Evolutionary conservation across 1,140 invertebrate genomes (phyloP).

Genomic region (Drosophila murphyi): DNA sequence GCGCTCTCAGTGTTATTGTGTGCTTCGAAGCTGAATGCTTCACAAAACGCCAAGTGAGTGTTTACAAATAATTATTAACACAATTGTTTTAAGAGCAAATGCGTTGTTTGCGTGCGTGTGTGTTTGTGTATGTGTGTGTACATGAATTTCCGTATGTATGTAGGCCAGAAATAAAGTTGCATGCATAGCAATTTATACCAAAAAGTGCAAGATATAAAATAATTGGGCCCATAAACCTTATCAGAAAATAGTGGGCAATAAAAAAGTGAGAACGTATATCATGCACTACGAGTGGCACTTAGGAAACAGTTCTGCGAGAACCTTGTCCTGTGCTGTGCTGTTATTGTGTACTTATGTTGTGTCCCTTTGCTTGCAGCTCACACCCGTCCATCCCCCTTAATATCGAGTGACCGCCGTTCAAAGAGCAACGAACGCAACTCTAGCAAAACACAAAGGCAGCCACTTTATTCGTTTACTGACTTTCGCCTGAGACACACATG

Average conservation of each 20-base stretch:
- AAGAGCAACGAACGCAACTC: conserved; percentile 61
- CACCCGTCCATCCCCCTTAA: conserved; percentile 12
- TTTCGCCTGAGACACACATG: conserved; percentile 55
- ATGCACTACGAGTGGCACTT: conserved; percentile 24
- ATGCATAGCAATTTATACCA: conserved; percentile 61
- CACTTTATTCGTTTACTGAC: conserved; percentile 59
- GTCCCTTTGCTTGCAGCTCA: conserved; percentile 63
- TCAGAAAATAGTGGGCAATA: conserved; percentile 67
- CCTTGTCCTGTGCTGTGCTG: conserved; percentile 5
- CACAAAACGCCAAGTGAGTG: conserved; percentile 46
- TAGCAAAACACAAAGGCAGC: conserved; percentile 67
- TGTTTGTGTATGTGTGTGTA: conserved; percentile 6
- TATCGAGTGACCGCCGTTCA: conserved; percentile 57
- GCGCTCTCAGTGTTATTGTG: conserved; percentile 54
- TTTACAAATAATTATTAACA: conserved; percentile 59
- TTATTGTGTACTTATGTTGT: conserved; percentile 47
- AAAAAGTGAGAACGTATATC: conserved; percentile 56
- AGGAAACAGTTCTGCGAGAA: not conserved
- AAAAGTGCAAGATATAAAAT: conserved; percentile 64
- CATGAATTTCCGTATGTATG: conserved; percentile 18
- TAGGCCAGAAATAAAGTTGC: conserved; percentile 56
- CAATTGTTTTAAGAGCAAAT: conserved; percentile 45
- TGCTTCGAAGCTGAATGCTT: conserved; percentile 44
- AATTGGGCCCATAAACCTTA: conserved; percentile 30
- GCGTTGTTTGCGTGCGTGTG: conserved; percentile 26